Conservation (phyloP, 2,797 vertebrate species). For the Esox lucius region DNA sequence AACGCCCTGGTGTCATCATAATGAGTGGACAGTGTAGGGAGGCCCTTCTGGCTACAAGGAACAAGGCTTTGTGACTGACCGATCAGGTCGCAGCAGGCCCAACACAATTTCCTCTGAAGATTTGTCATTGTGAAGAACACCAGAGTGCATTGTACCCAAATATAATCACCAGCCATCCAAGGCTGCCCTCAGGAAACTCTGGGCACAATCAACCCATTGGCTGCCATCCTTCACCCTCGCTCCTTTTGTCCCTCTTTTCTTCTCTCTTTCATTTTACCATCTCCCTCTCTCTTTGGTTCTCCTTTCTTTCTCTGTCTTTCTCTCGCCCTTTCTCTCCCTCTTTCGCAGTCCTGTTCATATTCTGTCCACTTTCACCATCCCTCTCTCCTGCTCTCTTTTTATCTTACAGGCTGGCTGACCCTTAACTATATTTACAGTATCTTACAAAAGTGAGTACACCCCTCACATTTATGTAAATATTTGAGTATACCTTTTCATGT, state of each 20-base stretch:
- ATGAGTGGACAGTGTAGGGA: conserved; percentile 20
- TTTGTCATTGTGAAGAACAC: conserved; percentile 48
- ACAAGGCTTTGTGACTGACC: conserved; percentile 27
- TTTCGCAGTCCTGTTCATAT: background rate
- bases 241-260: conserved; percentile 28
- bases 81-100: conserved; percentile 16
- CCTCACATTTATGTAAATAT: too few species aligned
- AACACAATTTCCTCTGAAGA: conserved; percentile 48
- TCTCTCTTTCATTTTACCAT: background rate
- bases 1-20: background rate
- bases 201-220: conserved; percentile 55
- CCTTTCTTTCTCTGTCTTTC: background rate
- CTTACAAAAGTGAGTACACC: too few species aligned
- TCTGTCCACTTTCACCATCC: conserved; percentile 25
- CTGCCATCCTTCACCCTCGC: conserved; percentile 32
- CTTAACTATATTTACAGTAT: conserved; percentile 65
- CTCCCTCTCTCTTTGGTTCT: background rate
- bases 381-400: conserved; percentile 22
- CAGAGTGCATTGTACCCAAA: conserved; percentile 44
- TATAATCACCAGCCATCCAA: conserved; percentile 40
- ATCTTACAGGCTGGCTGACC: conserved; percentile 49
- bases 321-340: background rate
- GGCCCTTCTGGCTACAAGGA: conserved; percentile 21
- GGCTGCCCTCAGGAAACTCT: conserved; percentile 50
- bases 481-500: too few species aligned